Percentiles rank a stretch among this genome's conserved stretches.
These are phyloP conservation scores for Neomonachus schauinslandi DNA, from an alignment of 2,113 vertebrate genomes.

Conservation along the genomic window DNA sequence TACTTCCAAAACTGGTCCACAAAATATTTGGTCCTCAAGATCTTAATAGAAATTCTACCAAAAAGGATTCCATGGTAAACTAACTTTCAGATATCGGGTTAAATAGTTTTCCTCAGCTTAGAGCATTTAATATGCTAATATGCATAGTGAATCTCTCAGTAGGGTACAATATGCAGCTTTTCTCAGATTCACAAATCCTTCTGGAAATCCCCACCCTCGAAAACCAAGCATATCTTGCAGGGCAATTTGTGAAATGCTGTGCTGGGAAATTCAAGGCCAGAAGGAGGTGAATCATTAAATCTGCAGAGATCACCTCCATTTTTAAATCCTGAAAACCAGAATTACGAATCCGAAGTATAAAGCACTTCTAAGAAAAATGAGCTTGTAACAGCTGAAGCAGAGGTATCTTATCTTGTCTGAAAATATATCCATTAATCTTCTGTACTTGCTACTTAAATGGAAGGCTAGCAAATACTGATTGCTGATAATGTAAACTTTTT, in stretches of 20 bases:
- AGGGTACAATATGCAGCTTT: constrained; percentile 7
- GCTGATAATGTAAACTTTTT: background rate
- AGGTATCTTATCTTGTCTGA: background rate
- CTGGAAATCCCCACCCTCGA: background rate
- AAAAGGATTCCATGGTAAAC: constrained; percentile 17
- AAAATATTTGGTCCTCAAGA: constrained; percentile 28
- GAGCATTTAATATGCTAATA: background rate
- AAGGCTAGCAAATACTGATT: background rate
- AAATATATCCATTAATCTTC: background rate
- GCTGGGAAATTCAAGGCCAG: background rate
- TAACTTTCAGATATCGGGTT: constrained; percentile 8
- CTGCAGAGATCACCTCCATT: background rate
- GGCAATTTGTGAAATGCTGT: background rate
- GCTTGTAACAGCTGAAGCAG: background rate
- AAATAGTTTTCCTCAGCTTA: background rate
- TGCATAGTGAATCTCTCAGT: background rate
- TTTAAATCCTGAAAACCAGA: background rate
- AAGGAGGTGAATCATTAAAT: background rate
- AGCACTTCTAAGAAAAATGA: constrained; percentile 25
- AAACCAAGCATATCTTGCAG: background rate
- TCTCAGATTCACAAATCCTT: background rate
- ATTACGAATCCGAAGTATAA: background rate
- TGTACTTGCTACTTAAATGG: background rate
- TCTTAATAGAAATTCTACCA: background rate
- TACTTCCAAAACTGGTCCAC: background rate